Base-by-base conservation (phyloP, 2,113 vertebrate genomes). In the Ictalurus furcatus region DNA sequence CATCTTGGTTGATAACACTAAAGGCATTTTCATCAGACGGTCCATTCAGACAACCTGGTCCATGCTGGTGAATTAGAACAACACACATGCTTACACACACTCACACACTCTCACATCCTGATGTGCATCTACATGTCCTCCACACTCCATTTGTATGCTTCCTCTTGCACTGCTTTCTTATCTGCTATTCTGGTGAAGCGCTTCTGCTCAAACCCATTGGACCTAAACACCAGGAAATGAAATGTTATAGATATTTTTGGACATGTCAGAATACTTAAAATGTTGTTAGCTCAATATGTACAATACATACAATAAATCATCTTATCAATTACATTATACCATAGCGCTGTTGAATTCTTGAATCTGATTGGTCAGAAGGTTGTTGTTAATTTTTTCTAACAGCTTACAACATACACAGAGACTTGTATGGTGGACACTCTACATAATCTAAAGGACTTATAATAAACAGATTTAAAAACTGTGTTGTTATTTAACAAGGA, bases 111-210 rank as follows among this genome's bases (percentile, higher is more conserved):
- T 67, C 44, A 14, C 30, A 9, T 85, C 65, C 67, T 7, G 3
- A 34, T n/a, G 4, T 6, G 59, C 8, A 23, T 11, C 63, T 90
- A 99, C 98, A 99, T 99, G 92, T 99, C 98, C 93, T 99, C 98
- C 4, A 99, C 98, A 0, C 98, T 99, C 98, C 98, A 99, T 91
- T 99, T 99, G 93, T 99, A 99, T 0, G 98, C 98, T 0, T 96
- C 94, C 87, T 99, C 97, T 92, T 99, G 96, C 3, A 96, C 92
- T 0, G 98, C 98, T 92, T 97, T 98, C 95, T 96, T 97, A 92
- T 97, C 97, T 40, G 98, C 94, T 0, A 98, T 95, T 85, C 98
- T 93, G 52, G 92, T 95, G 87, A 97, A 99, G 91, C 96, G 96
- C 93, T 98, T 97, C 95, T 98, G 95, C 92, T 99, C 98, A 89